Base-by-base conservation (phyloP, 2,888 invertebrate species). In the Andrena chrysosceles region DNA sequence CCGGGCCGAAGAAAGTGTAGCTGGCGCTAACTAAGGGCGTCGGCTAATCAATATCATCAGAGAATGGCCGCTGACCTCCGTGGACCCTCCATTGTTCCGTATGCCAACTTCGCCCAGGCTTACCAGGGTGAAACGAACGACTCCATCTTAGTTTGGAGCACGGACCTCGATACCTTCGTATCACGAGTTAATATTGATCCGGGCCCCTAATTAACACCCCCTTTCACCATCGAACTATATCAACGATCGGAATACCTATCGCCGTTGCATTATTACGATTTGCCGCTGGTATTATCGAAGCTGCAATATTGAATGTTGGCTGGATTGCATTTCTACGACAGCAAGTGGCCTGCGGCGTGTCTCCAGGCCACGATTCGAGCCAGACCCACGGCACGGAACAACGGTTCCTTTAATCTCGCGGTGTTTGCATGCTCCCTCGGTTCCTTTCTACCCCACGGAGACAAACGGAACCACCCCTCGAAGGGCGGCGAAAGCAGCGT, bases 31-130 rank as follows among this genome's bases (percentile, higher is more conserved):
- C 93, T 93, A 93, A 92, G 93, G 93, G 93, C 93, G 93, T 93
- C 93, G 93, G 92, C 93, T 93, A 93, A 93, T 93, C 93, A 93
- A 93, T 93, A 93, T 93, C 91, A 92, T 92, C 92, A 91, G 90
- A 86, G 90, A 92, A 92, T 91, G 92, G 92, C 91, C 90, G 90
- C 90, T 90, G 89, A 89, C 89, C 89, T 88, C 86, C 80, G 69
- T 81, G 83, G 83, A 86, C 82, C 85, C 68, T 81, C 79, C 67
- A 80, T 86, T 85, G 81, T 86, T 59, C 84, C 42, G 74, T 79
- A 84, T 79, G 77, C 77, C 78, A 74, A 76, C 64, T 72, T 80
- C 59, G 23, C 52, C 31, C 59, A 33, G 69, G 8, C 31, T 52
- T n/a, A 26, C 29, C 23, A 8, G 1, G 16, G 13, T 23, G 0